Evolutionary conservation across 2,113 vertebrate species (phyloP), one percentile per base, ranked within the genome.

Genomic region (Pollachius pollachius): DNA sequence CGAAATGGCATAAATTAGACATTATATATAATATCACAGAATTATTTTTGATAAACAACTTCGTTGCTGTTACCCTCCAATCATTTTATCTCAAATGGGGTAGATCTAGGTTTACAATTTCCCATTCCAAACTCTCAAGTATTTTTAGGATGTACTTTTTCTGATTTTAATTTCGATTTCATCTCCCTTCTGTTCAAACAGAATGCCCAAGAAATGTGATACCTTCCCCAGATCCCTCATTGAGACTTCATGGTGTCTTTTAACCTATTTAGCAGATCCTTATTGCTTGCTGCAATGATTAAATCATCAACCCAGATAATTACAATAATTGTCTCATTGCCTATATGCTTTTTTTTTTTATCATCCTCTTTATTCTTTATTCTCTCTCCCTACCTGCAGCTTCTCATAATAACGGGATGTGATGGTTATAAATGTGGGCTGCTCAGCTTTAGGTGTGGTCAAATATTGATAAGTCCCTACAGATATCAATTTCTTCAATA

Each of bases 381-480:
- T 5, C 15, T n/a, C 16, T 57, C 41, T 48, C 41, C 52, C 67
- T 15, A 72, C 74, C 67, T 71, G 66, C 73, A 73, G 81, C 71
- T 52, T 21, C 64, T 69, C 48, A 78, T 63, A 48, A 48, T 48
- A 48, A 48, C 1, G 25, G n/a, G 61, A 52, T 58, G 70, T 16
- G 61, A 54, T 69, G 64, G 69, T 81, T 77, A 89, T 86, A 86
- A 81, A 77, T 81, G 71, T 80, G 69, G 74, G 69, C 80, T 76
- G 76, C 67, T 27, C 76, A 79, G 80, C 77, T 88, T 81, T 67
- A 80, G 78, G 83, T 75, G 89, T 74, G 68, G 81, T 89, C 15
- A 88, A 90, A 85, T 85, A 88, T 90, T 89, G 81, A 91, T 87
- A 81, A 74, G 74, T 76, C 70, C 76, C 73, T 83, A 71, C 37